Evolutionary conservation across 2,797 vertebrate genomes (phyloP).

Genomic region (Thripadectes ignobilis): DNA sequence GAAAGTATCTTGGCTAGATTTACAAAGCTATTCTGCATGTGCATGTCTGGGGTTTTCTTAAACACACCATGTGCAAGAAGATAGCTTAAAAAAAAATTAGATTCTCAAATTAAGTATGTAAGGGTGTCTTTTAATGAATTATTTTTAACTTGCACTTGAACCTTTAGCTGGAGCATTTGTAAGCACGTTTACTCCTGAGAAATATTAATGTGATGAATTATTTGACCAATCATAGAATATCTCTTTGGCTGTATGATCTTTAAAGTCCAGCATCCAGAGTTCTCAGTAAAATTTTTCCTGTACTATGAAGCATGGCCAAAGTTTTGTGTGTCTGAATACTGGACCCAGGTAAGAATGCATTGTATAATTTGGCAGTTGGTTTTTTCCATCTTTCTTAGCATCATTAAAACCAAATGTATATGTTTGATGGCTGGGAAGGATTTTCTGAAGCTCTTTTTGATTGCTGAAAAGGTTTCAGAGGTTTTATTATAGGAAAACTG

Average conservation of each 20-base stretch:
- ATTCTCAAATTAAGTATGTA: neutral
- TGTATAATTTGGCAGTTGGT: neutral
- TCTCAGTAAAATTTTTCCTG: conserved; percentile 33
- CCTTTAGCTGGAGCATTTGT: neutral
- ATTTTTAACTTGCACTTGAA: neutral
- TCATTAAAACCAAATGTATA: neutral
- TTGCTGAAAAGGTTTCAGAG: neutral
- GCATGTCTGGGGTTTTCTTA: neutral
- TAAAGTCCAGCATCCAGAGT: neutral
- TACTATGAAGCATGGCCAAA: neutral
- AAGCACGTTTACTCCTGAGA: neutral
- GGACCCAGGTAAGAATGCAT: conserved; percentile 23
- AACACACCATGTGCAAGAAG: neutral
- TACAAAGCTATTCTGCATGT: neutral
- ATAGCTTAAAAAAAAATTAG: neutral
- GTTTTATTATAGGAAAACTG: neutral
- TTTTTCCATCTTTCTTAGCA: neutral
- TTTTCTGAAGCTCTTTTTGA: neutral
- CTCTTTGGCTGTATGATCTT: neutral
- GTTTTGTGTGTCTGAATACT: conserved; percentile 9
- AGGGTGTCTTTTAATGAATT: neutral
- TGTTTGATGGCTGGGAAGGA: neutral
- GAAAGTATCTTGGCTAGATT: conserved; percentile 2
- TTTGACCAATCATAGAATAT: neutral
- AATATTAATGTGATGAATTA: neutral